Evolutionary conservation across 2,113 vertebrate genomes (phyloP).

Genomic region (Zeus faber): DNA sequence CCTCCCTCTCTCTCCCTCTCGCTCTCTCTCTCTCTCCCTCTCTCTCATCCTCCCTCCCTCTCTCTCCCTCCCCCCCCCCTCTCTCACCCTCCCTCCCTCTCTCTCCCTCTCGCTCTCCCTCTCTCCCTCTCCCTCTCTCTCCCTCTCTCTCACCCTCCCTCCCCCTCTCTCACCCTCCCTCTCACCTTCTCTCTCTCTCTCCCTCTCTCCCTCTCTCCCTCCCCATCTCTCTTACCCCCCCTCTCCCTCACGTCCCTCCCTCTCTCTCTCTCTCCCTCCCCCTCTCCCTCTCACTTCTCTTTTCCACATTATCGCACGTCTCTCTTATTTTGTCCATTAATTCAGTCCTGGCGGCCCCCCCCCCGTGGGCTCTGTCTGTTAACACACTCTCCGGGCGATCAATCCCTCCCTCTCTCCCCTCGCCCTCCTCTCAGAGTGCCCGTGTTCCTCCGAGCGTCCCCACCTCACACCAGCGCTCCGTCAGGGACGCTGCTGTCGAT

Average conservation of each 20-base stretch:
- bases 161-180: neutral
- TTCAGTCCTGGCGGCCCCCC: constrained; percentile 9
- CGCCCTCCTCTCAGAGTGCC: no score
- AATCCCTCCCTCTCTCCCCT: constrained; percentile 6
- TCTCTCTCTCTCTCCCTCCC: constrained; percentile 12
- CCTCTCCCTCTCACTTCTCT: constrained; percentile 3
- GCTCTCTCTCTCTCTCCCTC: neutral
- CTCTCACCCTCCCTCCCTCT: neutral
- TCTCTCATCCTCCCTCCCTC: constrained; percentile 16
- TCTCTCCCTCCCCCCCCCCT: constrained; percentile 14
- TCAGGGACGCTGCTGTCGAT: no score
- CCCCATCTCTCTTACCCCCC: no score
- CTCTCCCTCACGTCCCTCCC: constrained; percentile 4
- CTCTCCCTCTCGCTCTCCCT: neutral
- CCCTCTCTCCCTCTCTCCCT: no score
- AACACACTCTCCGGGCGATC: constrained; percentile 13
- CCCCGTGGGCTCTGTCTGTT: constrained; percentile 8
- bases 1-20: neutral
- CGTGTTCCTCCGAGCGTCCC: no score
- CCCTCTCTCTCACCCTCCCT: constrained; percentile 14
- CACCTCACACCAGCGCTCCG: no score
- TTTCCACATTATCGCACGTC: constrained; percentile 14
- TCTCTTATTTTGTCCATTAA: constrained; percentile 19
- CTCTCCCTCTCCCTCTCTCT: no score
- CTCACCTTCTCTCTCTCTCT: neutral